Evolutionary conservation across 2,888 invertebrate species (phyloP).

Genomic region (Epicampocera succincta): DNA sequence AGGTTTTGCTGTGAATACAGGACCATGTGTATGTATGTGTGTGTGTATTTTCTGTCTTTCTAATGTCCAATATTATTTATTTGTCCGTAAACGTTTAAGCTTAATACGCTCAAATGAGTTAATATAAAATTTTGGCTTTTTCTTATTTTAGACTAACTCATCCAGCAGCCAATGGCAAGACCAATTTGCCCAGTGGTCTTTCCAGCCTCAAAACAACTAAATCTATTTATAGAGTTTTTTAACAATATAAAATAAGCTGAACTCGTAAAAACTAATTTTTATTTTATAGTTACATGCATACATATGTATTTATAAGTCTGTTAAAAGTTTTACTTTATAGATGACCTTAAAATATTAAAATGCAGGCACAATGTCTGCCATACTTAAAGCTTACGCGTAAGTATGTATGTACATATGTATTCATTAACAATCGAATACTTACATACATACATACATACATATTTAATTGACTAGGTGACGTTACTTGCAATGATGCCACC

Average conservation of each 20-base stretch:
- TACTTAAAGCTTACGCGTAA: background rate
- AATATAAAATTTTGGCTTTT: background rate
- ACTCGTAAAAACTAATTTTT: slow-evolving; percentile 16
- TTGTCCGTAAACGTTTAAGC: slow-evolving; percentile 43
- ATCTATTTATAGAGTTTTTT: slow-evolving; percentile 26
- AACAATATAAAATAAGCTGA: slow-evolving; percentile 26
- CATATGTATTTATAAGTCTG: slow-evolving; percentile 50
- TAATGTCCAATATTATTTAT: slow-evolving; percentile 60
- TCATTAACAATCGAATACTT: slow-evolving; percentile 32
- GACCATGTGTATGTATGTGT: no score
- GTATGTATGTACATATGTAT: slow-evolving; percentile 11
- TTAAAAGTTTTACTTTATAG: slow-evolving; percentile 52
- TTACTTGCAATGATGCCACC: slow-evolving; percentile 9
- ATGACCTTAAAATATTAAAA: slow-evolving; percentile 37
- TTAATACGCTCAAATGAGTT: background rate
- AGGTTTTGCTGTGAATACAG: no score
- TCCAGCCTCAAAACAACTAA: slow-evolving; percentile 81
- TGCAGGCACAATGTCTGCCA: no score
- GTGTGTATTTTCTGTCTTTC: no score
- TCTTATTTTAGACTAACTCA: slow-evolving; percentile 77
- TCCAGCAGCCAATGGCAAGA: slow-evolving; percentile 82
- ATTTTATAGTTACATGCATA: slow-evolving; percentile 38
- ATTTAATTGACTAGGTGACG: slow-evolving; percentile 13
- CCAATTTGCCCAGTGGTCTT: slow-evolving; percentile 82
- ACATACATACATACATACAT: no score